Evolutionary conservation across 1,140 invertebrate genomes (phyloP).

Genomic region (Phocides pigmalion): DNA sequence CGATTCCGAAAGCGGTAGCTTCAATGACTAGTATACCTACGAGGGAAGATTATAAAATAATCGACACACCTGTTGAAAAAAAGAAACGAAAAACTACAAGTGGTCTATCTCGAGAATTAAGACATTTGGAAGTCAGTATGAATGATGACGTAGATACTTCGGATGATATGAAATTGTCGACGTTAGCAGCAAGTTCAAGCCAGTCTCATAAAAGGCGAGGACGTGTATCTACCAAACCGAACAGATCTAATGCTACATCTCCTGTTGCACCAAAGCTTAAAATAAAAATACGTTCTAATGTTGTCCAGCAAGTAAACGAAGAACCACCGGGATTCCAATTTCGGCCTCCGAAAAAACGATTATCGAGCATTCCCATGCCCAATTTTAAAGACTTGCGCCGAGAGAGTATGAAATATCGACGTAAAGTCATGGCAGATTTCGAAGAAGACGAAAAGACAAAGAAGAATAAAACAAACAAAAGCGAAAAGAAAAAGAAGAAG

Average conservation of each 20-base stretch:
- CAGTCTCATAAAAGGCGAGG: constrained; percentile 84
- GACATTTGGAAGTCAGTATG: constrained; percentile 80
- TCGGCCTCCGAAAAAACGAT: constrained; percentile 92
- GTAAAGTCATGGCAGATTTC: constrained; percentile 92
- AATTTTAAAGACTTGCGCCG: constrained; percentile 89
- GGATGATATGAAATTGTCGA: constrained; percentile 70
- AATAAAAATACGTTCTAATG: constrained; percentile 90
- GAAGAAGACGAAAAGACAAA: constrained; percentile 85
- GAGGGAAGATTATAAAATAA: constrained; percentile 91
- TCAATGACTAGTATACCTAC: constrained; percentile 94
- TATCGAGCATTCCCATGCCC: constrained; percentile 86
- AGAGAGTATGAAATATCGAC: constrained; percentile 94
- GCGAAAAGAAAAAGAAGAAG: constrained; percentile 87
- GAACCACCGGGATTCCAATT: constrained; percentile 84
- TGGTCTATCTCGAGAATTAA: constrained; percentile 83
- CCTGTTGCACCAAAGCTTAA: constrained; percentile 89
- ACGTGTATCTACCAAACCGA: constrained; percentile 73
- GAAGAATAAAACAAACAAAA: constrained; percentile 85
- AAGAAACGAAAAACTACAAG: constrained; percentile 87
- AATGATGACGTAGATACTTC: constrained; percentile 74
- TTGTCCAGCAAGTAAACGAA: constrained; percentile 79
- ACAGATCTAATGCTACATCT: constrained; percentile 53
- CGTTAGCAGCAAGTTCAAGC: constrained; percentile 49
- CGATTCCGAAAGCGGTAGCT: constrained; percentile 93
- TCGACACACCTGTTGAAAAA: constrained; percentile 87